Base-by-base conservation (phyloP, 2,888 invertebrate genomes). In the Strigamia maritima region DNA sequence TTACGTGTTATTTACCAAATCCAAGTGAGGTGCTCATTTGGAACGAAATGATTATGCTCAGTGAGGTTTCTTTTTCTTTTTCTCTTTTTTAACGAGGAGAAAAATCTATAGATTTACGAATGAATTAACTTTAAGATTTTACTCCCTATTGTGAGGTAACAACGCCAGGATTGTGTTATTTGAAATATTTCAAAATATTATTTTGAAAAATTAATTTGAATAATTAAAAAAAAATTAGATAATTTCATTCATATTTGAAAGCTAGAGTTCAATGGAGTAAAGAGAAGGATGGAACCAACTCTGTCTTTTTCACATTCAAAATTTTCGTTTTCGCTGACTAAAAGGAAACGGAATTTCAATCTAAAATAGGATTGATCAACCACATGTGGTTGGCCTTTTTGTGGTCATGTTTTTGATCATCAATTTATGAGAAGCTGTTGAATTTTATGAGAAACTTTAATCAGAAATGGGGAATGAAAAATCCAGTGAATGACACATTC, bases 1-100 rank as follows among this genome's bases (percentile, higher is more conserved):
- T 60, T 60, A 60, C 60, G 60, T 60, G 60, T 60, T 60, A 60
- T 60, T 60, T 60, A 60, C 22, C 22, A 60, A 60, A 60, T 60
- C 60, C 60, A 22, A 60, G 22, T 22, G 22, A 7, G 60, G 60
- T 60, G 22, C 7, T 60, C 60, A 22, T 60, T 60, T 60, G 19
- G 60, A 60, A 60, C 49, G 49, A 49, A 49, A 49, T 49, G 49
- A 49, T 35, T 44, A 40, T 7, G 40, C 40, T 40, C 14, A 14
- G 60, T 12, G 19, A 22, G 12, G 24, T 6, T 24, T n/a, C n/a
- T n/a, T n/a, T n/a, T n/a, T n/a, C n/a, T n/a, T n/a, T 60, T 60
- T 60, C 22, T 60, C 22, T 19, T 19, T 60, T 24, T 24, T 7
- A 60, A 22, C 6, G 6, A 4, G 22, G 60, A 60, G 7, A 60